These are phyloP conservation scores for Amphimedon queenslandica DNA, from an alignment of 37 sponge, comb jelly and placozoan genomes.

Conservation along the genomic window DNA sequence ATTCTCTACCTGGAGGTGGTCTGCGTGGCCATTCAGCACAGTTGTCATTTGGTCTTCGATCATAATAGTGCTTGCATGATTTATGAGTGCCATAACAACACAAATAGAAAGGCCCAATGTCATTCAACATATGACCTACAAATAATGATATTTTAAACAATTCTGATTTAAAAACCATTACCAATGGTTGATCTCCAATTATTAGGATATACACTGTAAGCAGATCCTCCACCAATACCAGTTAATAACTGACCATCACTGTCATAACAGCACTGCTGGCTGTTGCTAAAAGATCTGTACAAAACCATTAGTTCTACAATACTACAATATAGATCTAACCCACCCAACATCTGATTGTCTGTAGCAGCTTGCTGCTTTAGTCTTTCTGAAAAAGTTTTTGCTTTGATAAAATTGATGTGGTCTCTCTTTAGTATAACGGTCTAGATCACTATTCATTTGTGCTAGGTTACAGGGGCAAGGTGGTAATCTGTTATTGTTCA, in stretches of 20 bases:
- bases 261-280: constrained; percentile 62
- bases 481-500: background rate
- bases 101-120: constrained; percentile 27
- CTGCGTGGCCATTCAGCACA: constrained; percentile 15
- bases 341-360: background rate
- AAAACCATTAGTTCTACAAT: too few relatives aligned
- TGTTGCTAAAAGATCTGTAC: constrained; percentile 3
- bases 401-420: too few relatives aligned
- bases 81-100: constrained; percentile 45
- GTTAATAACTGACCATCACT: constrained; percentile 24
- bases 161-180: too few relatives aligned
- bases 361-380: background rate
- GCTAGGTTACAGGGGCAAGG: background rate
- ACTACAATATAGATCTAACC: too few relatives aligned
- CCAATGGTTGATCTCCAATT: constrained; percentile 8
- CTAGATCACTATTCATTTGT: background rate
- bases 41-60: constrained; percentile 45
- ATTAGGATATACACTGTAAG: background rate
- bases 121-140: constrained; percentile 19
- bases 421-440: background rate
- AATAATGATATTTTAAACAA: too few relatives aligned
- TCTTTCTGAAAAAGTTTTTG: too few relatives aligned
- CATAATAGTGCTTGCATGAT: constrained; percentile 33
- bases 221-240: constrained; percentile 38
- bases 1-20: constrained; percentile 35